These are phyloP conservation scores for Anseranas semipalmata DNA, from an alignment of 2,113 vertebrate species.

Conservation along the genomic window DNA sequence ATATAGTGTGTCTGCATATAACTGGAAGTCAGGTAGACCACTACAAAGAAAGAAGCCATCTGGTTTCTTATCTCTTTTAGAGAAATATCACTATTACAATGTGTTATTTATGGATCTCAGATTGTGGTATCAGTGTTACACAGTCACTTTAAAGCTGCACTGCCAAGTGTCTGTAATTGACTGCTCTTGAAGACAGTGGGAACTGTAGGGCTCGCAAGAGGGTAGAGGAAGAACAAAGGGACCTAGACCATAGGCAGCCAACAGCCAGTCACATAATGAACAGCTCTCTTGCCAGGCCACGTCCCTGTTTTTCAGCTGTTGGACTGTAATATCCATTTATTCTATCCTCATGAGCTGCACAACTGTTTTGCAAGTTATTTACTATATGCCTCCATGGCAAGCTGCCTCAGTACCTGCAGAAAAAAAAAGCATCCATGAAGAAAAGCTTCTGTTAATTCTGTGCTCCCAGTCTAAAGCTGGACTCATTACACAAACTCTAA, in stretches of 20 bases:
- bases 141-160: background rate
- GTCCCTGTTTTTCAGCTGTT: background rate
- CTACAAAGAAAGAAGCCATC: background rate
- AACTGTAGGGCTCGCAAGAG: background rate
- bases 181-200: background rate
- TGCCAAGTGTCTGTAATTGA: background rate
- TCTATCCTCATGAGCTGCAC: background rate
- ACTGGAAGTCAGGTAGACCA: background rate
- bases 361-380: background rate
- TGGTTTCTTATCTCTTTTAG: background rate
- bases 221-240: background rate
- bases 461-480: background rate
- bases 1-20: background rate
- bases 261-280: slow-evolving; percentile 2
- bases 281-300: background rate
- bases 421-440: background rate
- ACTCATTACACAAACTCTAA: background rate
- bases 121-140: background rate
- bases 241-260: background rate
- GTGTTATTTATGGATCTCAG: background rate
- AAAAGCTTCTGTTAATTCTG: background rate
- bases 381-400: background rate
- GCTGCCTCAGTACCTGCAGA: background rate
- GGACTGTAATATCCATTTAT: background rate
- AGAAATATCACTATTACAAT: background rate